These are phyloP conservation scores for Nipponia nippon DNA, from an alignment of 2,113 vertebrate genomes.

Conservation along the genomic window DNA sequence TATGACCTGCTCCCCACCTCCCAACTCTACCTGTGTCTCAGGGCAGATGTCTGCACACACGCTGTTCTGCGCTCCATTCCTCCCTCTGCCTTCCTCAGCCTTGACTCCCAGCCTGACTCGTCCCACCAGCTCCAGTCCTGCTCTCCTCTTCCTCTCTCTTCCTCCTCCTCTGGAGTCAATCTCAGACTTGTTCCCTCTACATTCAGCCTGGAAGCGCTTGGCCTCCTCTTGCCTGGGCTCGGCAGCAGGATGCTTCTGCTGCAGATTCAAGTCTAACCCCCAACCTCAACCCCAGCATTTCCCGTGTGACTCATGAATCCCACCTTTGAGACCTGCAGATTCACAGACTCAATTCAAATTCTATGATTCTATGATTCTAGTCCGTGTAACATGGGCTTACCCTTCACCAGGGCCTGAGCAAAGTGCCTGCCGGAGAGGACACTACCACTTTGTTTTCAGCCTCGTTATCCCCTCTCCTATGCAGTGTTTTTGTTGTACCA, in stretches of 20 bases:
- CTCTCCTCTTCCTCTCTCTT: background rate
- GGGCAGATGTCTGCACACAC: background rate
- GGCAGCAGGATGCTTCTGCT: background rate
- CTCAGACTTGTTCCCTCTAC: background rate
- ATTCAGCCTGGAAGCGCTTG: background rate
- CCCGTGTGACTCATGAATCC: background rate
- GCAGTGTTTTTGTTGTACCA: background rate
- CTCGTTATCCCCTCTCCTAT: background rate
- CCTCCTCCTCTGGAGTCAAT: background rate
- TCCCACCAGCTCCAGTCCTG: background rate
- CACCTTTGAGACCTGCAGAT: background rate
- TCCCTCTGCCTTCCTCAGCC: background rate
- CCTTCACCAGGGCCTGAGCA: background rate
- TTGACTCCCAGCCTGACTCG: background rate
- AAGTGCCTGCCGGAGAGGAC: background rate
- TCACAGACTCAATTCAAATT: background rate
- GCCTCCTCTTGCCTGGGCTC: background rate
- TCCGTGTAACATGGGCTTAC: background rate
- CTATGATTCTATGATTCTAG: too few relatives aligned
- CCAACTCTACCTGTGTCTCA: background rate
- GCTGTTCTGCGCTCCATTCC: rapidly evolving
- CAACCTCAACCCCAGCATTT: background rate
- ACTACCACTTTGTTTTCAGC: background rate
- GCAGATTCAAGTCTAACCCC: background rate
- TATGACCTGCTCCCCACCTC: background rate